Evolutionary conservation across 2,113 vertebrate species (phyloP).

Genomic region (Brienomyrus brachyistius): DNA sequence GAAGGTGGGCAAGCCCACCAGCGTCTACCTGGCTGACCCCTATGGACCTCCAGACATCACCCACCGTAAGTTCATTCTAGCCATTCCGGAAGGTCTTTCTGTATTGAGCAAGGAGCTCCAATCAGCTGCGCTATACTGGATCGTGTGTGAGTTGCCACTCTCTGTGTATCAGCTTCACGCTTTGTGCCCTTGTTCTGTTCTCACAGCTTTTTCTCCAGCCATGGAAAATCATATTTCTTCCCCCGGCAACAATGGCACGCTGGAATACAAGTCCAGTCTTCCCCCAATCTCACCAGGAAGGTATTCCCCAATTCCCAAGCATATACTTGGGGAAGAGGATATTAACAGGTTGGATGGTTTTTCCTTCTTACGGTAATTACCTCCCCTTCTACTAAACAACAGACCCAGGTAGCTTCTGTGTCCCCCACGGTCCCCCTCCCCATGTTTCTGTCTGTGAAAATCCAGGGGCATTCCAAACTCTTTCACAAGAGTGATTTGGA

Average conservation of each 20-base stretch:
- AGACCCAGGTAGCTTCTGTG: conserved; percentile 46
- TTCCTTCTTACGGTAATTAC: conserved; percentile 67
- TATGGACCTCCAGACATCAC: conserved; percentile 94
- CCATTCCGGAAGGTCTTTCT: not conserved
- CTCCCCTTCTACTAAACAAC: conserved; percentile 39
- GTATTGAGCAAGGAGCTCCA: not conserved
- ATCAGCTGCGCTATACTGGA: not conserved
- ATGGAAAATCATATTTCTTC: conserved; percentile 91
- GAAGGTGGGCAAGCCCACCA: conserved; percentile 92
- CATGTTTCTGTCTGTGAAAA: conserved; percentile 35
- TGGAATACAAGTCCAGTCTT: conserved; percentile 87
- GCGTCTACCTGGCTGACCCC: conserved; percentile 89
- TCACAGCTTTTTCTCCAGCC: conserved; percentile 79
- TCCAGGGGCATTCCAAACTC: conserved; percentile 26
- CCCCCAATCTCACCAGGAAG: conserved; percentile 83
- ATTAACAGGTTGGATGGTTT: conserved; percentile 89
- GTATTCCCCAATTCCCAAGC: conserved; percentile 89
- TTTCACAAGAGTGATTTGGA: conserved; percentile 20
- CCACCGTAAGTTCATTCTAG: conserved; percentile 73
- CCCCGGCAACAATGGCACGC: conserved; percentile 79
- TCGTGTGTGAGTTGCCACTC: not conserved
- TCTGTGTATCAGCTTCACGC: conserved; percentile 52
- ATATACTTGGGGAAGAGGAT: conserved; percentile 89
- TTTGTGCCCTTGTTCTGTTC: conserved; percentile 3
- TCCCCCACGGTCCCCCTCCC: not conserved